Base-by-base conservation (phyloP, 2,113 vertebrate genomes). In the Microtus richardsoni region DNA sequence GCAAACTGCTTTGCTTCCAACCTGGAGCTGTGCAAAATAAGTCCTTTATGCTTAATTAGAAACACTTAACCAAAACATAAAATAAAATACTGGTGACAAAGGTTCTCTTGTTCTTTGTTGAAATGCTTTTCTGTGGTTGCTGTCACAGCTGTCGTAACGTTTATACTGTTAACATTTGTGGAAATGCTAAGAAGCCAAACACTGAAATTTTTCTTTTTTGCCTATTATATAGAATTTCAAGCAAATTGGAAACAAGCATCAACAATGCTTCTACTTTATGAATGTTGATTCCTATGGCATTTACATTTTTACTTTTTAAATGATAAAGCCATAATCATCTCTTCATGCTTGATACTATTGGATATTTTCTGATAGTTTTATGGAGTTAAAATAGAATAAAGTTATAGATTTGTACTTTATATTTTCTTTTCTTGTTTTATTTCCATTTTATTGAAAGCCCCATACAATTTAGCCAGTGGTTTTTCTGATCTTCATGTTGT, bases 221-320 rank as follows among this genome's bases (percentile, higher is more conserved):
- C 30, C 88, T 54, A 80, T 85, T 95, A 82, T 5, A 95, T 92
- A 44, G 44, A 95, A 77, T 79, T 71, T 68, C 91, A 89, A 94
- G 49, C 6, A 89, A 16, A 78, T 30, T 91, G 74, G 74, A 93
- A 85, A 30, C 71, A 78, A 70, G 2, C 6, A 36, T 60, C 47
- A 73, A 13, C 70, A 73, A 82, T 5, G 9, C 21, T 11, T 93
- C 41, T 91, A 36, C 12, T 26, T 85, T 87, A 68, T 54, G 71
- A 49, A 3, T 58, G 5, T 58, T 95, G 19, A 3, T 26, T 70
- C 41, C 70, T 93, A 54, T 66, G 95, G 87, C 58, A 73, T 75
- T 54, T 68, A 44, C 44, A 14, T 1, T 75, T 89, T 47, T 89
- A 21, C 2, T 85, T 93, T 85, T 71, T 3, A 13, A 89, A 87